Evolutionary conservation across 2,888 invertebrate species (phyloP).

Genomic region (Amitus sp.): DNA sequence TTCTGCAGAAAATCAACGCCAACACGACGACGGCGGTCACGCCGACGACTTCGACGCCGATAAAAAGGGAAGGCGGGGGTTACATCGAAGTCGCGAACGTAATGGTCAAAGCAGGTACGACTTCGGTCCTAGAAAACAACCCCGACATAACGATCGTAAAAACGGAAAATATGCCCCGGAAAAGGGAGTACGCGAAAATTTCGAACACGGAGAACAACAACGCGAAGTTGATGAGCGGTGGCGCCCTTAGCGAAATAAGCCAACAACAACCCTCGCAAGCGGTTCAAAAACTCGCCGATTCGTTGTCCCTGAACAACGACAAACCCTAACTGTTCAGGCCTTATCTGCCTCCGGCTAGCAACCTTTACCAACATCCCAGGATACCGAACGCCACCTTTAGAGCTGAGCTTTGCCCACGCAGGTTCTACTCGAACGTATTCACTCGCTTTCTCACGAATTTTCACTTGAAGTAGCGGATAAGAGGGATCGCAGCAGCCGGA

Average conservation of each 20-base stretch:
- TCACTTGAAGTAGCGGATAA: conserved; percentile 54
- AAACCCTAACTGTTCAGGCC: conserved; percentile 66
- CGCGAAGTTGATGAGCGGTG: conserved; percentile 63
- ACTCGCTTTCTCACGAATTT: conserved; percentile 62
- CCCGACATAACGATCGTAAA: conserved; percentile 73
- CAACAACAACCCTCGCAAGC: conserved; percentile 15
- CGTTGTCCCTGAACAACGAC: conserved; percentile 61
- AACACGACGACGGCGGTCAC: conserved; percentile 49
- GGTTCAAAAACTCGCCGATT: conserved; percentile 52
- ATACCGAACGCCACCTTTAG: conserved; percentile 36
- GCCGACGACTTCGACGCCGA: conserved; percentile 59
- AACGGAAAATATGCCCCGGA: conserved; percentile 67
- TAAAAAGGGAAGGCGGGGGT: conserved; percentile 64
- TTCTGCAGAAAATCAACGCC: conserved; percentile 64
- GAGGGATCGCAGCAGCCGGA: not conserved
- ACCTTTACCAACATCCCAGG: conserved; percentile 46
- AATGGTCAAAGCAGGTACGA: conserved; percentile 57
- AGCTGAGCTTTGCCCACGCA: conserved; percentile 54
- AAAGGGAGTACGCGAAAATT: conserved; percentile 63
- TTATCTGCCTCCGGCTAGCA: conserved; percentile 57
- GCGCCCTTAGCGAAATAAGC: conserved; percentile 56
- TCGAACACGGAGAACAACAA: conserved; percentile 63
- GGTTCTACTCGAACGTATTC: conserved; percentile 61
- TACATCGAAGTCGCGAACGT: conserved; percentile 60
- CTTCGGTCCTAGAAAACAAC: conserved; percentile 68